Conservation (phyloP, 2,113 vertebrate species). For the Hipposideros armiger region DNA sequence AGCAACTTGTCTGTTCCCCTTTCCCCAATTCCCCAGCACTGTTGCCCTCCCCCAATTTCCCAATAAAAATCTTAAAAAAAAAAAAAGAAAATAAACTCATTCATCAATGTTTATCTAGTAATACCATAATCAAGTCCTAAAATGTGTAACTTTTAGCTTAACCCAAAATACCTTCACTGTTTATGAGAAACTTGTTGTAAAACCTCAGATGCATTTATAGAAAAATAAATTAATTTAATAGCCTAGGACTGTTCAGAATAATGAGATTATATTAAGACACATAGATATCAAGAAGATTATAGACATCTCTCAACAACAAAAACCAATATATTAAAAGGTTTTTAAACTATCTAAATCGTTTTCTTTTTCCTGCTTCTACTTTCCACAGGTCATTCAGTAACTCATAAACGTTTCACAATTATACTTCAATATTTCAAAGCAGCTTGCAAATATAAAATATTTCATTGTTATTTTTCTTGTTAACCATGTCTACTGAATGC, state of each 20-base stretch:
- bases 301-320: not conserved
- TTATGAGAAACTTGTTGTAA: not conserved
- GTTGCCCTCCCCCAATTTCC: too few species aligned
- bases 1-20: too few species aligned
- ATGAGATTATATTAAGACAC: not conserved
- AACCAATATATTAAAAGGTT: not conserved
- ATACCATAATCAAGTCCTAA: not conserved
- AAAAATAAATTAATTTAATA: not conserved
- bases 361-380: conserved; percentile 50
- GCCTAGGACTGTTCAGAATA: not conserved
- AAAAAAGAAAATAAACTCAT: conserved; percentile 9
- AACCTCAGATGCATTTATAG: not conserved
- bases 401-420: conserved; percentile 61
- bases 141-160: not conserved
- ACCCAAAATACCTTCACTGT: conserved; percentile 15
- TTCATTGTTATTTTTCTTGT: conserved; percentile 70
- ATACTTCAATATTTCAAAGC: conserved; percentile 42
- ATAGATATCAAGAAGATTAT: not conserved
- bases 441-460: conserved; percentile 58
- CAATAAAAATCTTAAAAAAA: too few species aligned
- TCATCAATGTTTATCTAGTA: not conserved
- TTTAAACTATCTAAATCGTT: not conserved
- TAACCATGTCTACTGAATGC: conserved; percentile 74
- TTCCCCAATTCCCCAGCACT: too few species aligned
- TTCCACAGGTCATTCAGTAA: conserved; percentile 15